Conservation (phyloP, 2,113 vertebrate species). For the Solenodon paradoxus region DNA sequence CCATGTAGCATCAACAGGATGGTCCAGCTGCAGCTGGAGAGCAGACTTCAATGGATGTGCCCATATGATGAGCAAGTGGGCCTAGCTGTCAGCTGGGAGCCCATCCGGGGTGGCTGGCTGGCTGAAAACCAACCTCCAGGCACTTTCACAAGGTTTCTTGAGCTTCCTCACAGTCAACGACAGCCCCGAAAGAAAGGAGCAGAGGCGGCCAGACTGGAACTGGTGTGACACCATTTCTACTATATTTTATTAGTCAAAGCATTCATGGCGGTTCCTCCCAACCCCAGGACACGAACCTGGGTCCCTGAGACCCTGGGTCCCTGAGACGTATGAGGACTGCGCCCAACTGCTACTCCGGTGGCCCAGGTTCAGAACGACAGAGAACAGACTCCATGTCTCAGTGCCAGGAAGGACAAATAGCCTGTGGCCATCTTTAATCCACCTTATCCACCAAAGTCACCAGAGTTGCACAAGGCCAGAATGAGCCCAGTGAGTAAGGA, state of each 20-base stretch:
- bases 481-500: neutral
- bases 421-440: neutral
- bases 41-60: neutral
- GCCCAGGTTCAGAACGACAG: neutral
- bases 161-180: neutral
- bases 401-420: neutral
- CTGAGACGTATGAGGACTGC: too few relatives aligned
- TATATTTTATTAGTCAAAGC: neutral
- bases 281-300: too few relatives aligned
- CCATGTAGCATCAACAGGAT: neutral
- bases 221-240: neutral
- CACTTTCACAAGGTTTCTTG: neutral
- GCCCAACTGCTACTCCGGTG: too few relatives aligned
- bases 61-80: neutral
- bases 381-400: neutral
- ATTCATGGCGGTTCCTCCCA: too few relatives aligned
- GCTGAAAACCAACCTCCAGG: neutral
- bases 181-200: neutral
- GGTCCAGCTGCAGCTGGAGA: neutral
- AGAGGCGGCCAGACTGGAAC: neutral
- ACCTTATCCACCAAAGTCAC: neutral
- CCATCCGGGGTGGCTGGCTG: neutral
- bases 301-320: too few relatives aligned
- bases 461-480: neutral
- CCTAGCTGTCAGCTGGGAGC: neutral